Base-by-base conservation (phyloP, 2,113 vertebrate species). In the Gambusia holbrooki region DNA sequence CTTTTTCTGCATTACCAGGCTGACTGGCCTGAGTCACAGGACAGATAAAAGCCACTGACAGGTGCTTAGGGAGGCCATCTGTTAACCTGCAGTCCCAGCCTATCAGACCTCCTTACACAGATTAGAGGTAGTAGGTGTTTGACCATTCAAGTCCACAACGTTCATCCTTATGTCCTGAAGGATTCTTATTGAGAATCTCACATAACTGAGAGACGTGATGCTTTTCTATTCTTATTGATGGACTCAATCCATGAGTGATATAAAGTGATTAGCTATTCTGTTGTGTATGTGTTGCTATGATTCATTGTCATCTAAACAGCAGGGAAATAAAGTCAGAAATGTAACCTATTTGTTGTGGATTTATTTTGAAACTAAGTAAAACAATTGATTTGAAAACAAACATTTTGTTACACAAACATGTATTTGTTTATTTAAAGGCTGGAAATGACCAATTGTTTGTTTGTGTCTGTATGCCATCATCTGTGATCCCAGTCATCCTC, bases 51-150 rank as follows among this genome's bases (percentile, higher is more conserved):
- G 71, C 83, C 54, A 62, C 8, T 29, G 37, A 35, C 84, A 82
- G 84, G 79, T 88, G 85, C 85, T 90, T 91, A 89, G 85, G 62
- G 69, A 54, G 69, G 75, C 91, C 91, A 90, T 90, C 89, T 93
- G 91, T 88, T 85, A 84, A 61, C 73, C 63, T 84, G 37, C 35
- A 22, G 30, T 25, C 66, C 78, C 51, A 67, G 70, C n/a, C 79
- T 68, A 64, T 70, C 28, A n/a, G 14, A 66, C 33, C 60, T 40
- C 51, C 35, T 60, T 19, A 51, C 35, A 69, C 9, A 35, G 72
- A 88, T 86, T 84, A 81, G 28, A 74, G 51, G 25, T 74, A 66
- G 37, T 71, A 63, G 2, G 35, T 27, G 32, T 66, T 15, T 65
- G 22, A 29, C 37, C 19, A 73, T 51, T 77, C 42, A 78, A 25